Evolutionary conservation across 2,113 vertebrate genomes (phyloP), one percentile per base, ranked within the genome.

Genomic region (Oophaga pumilio): DNA sequence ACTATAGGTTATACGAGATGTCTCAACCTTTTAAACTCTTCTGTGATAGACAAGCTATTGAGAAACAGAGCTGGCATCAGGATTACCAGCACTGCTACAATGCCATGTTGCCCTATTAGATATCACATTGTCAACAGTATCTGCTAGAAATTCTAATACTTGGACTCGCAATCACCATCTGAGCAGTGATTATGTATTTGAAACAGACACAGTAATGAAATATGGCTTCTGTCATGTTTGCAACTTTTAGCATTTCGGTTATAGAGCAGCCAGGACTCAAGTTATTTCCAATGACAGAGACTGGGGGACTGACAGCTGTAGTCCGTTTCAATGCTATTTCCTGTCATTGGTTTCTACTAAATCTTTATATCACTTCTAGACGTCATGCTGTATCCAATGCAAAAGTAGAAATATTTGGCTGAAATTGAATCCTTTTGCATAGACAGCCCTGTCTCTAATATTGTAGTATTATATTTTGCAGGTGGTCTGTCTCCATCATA

Each of bases 71-170:
- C 13, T 74, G 82, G 60, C 76, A 49, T 53, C 52, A 66, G 59
- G 49, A 76, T 18, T 18, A 74, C n/a, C 64, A 59, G 49, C 76
- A 86, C 59, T 56, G 59, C 22, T 56, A 60, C 76, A 78, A 85
- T 76, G 76, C 85, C 52, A 86, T 18, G 50, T 18, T 66, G 73
- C 56, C 85, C 74, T 78, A 60, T 50, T 66, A 78, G 15, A 78
- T 86, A 79, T 86, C 85, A 78, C 43, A 86, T 78, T 86, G 85
- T 86, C 43, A 59, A 26, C 76, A 76, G 49, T 76, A 86, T 86
- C 85, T 86, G 85, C 57, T 86, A 50, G n/a, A 53, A 56, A 78
- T 33, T 53, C 49, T 86, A 49, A 85, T 76, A 52, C 80, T 80
- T 60, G 24, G 8, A 12, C 77, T 80, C 1, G 2, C 24, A 79